Evolutionary conservation across 2,113 vertebrate genomes (phyloP).

Genomic region (Gobiocypris rarus): DNA sequence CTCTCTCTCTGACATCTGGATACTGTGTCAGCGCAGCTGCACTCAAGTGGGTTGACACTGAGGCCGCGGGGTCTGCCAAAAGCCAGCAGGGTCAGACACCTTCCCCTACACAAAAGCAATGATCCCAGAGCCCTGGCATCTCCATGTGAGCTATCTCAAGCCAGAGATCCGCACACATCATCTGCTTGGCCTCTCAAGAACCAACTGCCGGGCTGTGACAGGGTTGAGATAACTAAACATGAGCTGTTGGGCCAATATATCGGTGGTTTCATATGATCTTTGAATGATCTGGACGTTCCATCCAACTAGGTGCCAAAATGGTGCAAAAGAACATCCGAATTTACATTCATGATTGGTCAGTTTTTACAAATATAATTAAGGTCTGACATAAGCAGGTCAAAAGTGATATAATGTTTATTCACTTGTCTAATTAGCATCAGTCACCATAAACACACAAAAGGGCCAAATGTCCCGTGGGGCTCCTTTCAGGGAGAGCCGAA

Average conservation of each 20-base stretch:
- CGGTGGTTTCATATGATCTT: background rate
- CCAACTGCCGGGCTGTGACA: conserved; percentile 21
- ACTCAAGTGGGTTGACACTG: conserved; percentile 58
- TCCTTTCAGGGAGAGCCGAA: conserved; percentile 52
- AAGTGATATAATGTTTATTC: conserved; percentile 51
- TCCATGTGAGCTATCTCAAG: conserved; percentile 41
- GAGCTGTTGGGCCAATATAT: background rate
- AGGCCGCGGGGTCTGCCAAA: conserved; percentile 60
- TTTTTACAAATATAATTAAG: conserved; percentile 57
- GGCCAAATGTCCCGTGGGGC: conserved; percentile 47
- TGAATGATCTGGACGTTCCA: background rate
- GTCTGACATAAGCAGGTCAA: conserved; percentile 42
- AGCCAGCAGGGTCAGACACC: conserved; percentile 65
- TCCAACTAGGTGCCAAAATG: background rate
- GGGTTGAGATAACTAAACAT: conserved; percentile 12
- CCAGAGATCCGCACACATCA: conserved; percentile 40
- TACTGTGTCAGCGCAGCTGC: conserved; percentile 66
- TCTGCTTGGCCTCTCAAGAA: conserved; percentile 29
- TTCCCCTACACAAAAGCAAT: conserved; percentile 59
- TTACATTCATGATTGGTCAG: conserved; percentile 46
- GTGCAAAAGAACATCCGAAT: conserved; percentile 12
- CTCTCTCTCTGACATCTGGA: conserved; percentile 63
- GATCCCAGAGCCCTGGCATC: conserved; percentile 55
- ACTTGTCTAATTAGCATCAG: conserved; percentile 65
- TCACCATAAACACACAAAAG: conserved; percentile 62